A percentile compares a stretch with the other conserved stretches of the same genome.
phyloP scores from a whole-genome alignment of 2,113 vertebrate species.

The Trematocara zebra region DNA sequence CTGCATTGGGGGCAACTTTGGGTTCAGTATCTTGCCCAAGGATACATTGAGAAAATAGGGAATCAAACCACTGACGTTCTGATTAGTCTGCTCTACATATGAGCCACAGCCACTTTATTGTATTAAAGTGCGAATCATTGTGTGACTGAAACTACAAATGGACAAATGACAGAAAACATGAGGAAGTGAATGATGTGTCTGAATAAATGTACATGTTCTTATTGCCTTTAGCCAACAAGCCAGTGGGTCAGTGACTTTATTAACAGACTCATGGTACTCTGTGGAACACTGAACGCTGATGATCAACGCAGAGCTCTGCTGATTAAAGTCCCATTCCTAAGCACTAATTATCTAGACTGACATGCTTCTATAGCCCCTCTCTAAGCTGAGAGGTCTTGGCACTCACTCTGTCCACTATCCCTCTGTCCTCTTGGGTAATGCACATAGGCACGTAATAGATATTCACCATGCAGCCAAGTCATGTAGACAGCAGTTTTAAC shows the following conservation, averaged over 20 bases:
- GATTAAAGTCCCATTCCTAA: constrained; percentile 56
- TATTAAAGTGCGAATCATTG: not conserved
- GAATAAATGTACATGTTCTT: not conserved
- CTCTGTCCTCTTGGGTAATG: not conserved
- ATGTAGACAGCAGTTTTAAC: not conserved
- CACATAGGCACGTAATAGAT: not conserved
- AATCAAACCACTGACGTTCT: not conserved
- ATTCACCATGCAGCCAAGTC: not conserved
- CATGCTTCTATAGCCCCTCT: not conserved
- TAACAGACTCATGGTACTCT: constrained; percentile 34
- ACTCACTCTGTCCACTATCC: not conserved
- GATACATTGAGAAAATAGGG: not conserved
- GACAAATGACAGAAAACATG: not conserved
- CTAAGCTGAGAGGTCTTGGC: not conserved
- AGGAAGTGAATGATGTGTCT: not conserved
- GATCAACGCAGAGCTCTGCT: constrained; percentile 46
- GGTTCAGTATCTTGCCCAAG: not conserved
- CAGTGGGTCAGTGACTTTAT: constrained; percentile 47
- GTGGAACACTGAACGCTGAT: constrained; percentile 33
- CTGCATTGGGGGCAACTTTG: not conserved
- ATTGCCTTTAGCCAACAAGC: constrained; percentile 7
- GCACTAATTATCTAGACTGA: constrained; percentile 55
- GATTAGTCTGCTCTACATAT: not conserved
- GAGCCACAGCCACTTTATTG: not conserved
- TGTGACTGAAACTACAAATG: not conserved